These are phyloP conservation scores for Chaetorhynchus papuensis DNA, from an alignment of 2,113 vertebrate genomes.

Conservation along the genomic window DNA sequence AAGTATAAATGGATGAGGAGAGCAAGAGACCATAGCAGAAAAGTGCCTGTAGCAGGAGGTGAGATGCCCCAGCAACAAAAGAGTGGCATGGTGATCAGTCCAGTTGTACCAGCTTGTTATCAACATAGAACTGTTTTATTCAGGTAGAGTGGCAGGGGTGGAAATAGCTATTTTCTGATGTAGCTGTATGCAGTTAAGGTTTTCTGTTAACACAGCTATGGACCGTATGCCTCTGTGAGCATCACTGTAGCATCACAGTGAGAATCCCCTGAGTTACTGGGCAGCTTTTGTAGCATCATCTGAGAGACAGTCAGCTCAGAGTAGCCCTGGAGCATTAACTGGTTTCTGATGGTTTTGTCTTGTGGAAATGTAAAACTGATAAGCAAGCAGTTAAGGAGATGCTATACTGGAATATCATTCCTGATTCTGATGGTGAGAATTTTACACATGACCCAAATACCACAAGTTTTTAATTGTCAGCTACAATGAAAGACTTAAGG, in stretches of 20 bases:
- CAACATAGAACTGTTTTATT: not conserved
- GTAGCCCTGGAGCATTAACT: not conserved
- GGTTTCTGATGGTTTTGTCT: not conserved
- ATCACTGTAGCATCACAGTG: not conserved
- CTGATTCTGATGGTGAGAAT: not conserved
- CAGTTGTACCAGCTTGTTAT: not conserved
- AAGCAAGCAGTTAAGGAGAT: not conserved
- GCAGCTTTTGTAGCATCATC: not conserved
- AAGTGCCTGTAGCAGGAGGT: not conserved
- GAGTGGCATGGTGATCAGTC: fast-evolving
- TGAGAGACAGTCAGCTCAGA: not conserved
- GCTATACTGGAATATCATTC: not conserved
- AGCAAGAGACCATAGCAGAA: not conserved
- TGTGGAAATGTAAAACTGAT: not conserved
- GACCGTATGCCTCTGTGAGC: not conserved
- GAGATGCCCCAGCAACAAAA: not conserved
- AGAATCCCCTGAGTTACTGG: not conserved
- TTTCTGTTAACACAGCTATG: not conserved
- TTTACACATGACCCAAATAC: not conserved
- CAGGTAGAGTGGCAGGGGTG: not conserved
- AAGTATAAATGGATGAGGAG: not conserved
- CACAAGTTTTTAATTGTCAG: not conserved
- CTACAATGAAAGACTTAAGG: not conserved
- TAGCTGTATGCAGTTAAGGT: not conserved
- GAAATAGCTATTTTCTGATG: not conserved